A percentile compares a stretch with the other conserved stretches of the same genome.
These are phyloP conservation scores for Idaea aversata DNA, from an alignment of 2,888 invertebrate species.

Conservation along the genomic window DNA sequence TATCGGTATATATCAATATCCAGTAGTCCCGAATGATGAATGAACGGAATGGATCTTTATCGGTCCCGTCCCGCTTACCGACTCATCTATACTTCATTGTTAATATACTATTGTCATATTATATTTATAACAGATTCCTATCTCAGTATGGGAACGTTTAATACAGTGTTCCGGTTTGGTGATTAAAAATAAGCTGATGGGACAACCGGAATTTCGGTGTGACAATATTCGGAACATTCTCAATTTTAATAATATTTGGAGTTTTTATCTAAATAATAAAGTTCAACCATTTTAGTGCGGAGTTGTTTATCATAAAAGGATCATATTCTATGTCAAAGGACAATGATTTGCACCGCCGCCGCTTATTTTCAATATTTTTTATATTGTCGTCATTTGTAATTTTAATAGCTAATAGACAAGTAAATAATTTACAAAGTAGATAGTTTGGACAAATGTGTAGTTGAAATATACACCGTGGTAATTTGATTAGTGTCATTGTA, in stretches of 20 bases:
- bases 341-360: too few species aligned
- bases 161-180: constrained; percentile 42
- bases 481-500: constrained; percentile 64
- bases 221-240: background rate
- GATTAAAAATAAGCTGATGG: constrained; percentile 24
- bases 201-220: background rate
- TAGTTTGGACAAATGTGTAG: constrained; percentile 72
- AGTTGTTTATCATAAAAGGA: too few species aligned
- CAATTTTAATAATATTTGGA: too few species aligned
- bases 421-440: constrained; percentile 69
- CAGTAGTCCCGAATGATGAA: constrained; percentile 48
- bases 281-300: too few species aligned
- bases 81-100: constrained; percentile 57
- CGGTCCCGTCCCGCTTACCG: constrained; percentile 38
- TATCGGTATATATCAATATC: background rate
- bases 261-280: too few species aligned
- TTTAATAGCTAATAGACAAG: constrained; percentile 30
- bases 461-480: constrained; percentile 68
- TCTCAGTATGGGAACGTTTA: constrained; percentile 49
- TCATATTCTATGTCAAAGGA: too few species aligned
- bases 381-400: too few species aligned
- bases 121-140: constrained; percentile 65
- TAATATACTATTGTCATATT: constrained; percentile 68
- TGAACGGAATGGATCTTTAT: constrained; percentile 57
- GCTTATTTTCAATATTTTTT: too few species aligned